These are phyloP conservation scores for Globodera rostochiensis DNA, from an alignment of 1,140 invertebrate genomes.

Conservation along the genomic window DNA sequence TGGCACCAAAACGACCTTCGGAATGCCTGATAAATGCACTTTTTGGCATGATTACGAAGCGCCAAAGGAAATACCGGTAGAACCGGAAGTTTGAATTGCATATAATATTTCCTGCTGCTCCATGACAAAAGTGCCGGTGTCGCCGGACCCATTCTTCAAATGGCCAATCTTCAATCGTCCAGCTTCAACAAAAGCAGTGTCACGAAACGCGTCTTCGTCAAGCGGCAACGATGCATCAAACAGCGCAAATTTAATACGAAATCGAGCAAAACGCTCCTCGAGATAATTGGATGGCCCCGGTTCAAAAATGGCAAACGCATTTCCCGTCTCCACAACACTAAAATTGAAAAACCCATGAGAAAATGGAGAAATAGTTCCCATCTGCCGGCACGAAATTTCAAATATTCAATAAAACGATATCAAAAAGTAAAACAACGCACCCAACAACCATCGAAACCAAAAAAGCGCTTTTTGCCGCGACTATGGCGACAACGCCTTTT, in stretches of 20 bases:
- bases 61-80: slow-evolving; percentile 11
- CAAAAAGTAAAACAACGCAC: slow-evolving; percentile 8
- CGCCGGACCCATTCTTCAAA: not conserved
- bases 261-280: not conserved
- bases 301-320: slow-evolving; percentile 6
- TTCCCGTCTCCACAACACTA: not conserved
- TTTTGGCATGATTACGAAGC: not conserved
- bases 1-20: slow-evolving; percentile 35
- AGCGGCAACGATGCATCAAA: not conserved
- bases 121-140: not conserved
- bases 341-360: not conserved
- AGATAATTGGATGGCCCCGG: not conserved
- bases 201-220: not conserved
- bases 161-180: slow-evolving; percentile 2
- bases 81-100: slow-evolving; percentile 39
- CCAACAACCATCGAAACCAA: slow-evolving; percentile 23
- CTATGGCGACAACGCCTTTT: slow-evolving; percentile 21
- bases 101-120: slow-evolving; percentile 13
- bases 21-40: not conserved
- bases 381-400: not conserved
- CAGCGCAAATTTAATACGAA: not conserved
- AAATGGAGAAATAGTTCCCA: too few relatives aligned
- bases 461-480: slow-evolving; percentile 14
- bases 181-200: not conserved
- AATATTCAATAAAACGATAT: not conserved